Base-by-base conservation (phyloP, 1,140 invertebrate genomes). In the Lanistes nyassanus region DNA sequence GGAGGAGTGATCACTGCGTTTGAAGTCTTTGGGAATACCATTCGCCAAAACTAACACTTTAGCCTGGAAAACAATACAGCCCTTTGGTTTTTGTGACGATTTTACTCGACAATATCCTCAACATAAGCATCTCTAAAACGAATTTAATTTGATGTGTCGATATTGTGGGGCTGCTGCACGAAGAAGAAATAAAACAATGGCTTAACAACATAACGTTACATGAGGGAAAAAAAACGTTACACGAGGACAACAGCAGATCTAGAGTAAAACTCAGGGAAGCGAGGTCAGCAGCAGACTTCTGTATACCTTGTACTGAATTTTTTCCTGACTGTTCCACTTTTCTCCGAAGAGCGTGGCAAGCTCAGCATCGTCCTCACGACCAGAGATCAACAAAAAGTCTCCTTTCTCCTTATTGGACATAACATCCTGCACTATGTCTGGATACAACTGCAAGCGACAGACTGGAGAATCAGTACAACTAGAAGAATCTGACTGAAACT, bases 341-440 rank as follows among this genome's bases (percentile, higher is more conserved):
- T 7, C 21, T 26, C 37, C 11, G 31, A 58, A 71, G 34, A 0
- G 2, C 1, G 16, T 36, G 19, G 37, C 29, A 21, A 71, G 69
- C 47, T 0, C 19, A 36, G 37, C 21, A 53, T 71, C 69, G 51
- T 26, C 11, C 69, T 56, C 3, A 21, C 69, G 69, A 3, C 69
- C 69, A 3, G 53, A 26, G 11, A 71, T 23, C 69, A 58, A n/a
- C 53, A 71, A 29, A 36, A 71, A 71, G 69, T 71, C 69, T 3
- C 69, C 69, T 2, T 36, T 47, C 26, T 34, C 19, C 34, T 53
- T 53, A 36, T 71, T 53, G 11, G 69, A 53, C 6, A 23, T 2
- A 23, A 71, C 53, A 29, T 37, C 34, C 9, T 56, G n/a, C 3
- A 53, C 26, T 23, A 56, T 26, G 5, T 34, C 26, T 23, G 53